Conservation (phyloP, 1,140 invertebrate species). For the Apis dorsata region DNA sequence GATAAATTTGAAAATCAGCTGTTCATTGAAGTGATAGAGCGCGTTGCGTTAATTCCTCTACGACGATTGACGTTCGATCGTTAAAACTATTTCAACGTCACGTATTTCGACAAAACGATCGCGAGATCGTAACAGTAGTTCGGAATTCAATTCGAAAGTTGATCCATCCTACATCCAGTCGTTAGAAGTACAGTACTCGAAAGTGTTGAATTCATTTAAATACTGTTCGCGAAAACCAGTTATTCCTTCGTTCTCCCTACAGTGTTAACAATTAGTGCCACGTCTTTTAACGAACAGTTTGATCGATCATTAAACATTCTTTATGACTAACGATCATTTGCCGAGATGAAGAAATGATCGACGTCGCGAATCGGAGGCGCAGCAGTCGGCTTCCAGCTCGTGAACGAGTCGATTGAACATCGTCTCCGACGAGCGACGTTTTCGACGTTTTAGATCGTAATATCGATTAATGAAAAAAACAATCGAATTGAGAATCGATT, state of each 20-base stretch:
- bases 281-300: constrained; percentile 24
- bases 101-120: neutral
- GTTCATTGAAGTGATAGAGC: neutral
- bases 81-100: neutral
- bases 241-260: neutral
- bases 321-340: constrained; percentile 20
- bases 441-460: neutral
- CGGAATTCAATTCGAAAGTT: no score
- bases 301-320: constrained; percentile 37
- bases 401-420: neutral
- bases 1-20: constrained; percentile 20
- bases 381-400: neutral
- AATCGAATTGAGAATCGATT: neutral
- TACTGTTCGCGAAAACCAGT: neutral
- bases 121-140: neutral
- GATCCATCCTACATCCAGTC: no score
- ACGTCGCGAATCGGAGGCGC: constrained; percentile 4
- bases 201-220: neutral
- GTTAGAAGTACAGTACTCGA: neutral
- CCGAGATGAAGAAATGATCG: neutral
- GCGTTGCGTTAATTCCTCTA: neutral
- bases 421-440: neutral
- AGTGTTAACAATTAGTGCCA: constrained; percentile 31
- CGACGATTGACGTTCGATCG: neutral
- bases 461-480: neutral